These are phyloP conservation scores for Marisa cornuarietis DNA, from an alignment of 1,140 invertebrate species.

Conservation along the genomic window DNA sequence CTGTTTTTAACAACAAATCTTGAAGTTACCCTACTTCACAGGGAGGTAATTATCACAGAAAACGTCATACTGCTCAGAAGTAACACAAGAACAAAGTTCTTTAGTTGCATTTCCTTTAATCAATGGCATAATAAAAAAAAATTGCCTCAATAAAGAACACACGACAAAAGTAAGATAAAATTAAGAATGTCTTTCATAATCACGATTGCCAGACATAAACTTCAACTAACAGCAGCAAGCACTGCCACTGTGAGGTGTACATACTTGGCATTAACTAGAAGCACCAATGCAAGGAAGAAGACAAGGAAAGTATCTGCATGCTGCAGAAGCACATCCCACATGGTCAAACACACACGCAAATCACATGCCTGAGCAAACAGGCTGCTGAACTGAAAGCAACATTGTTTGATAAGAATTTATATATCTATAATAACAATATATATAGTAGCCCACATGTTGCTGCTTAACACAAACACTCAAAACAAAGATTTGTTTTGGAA, in stretches of 20 bases:
- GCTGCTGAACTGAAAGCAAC: constrained; percentile 76
- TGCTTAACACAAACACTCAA: too few species aligned
- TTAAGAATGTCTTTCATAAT: too few species aligned
- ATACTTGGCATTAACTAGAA: constrained; percentile 93
- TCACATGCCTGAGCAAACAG: constrained; percentile 89
- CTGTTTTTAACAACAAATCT: background rate
- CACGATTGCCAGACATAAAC: background rate
- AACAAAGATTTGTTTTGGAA: too few species aligned
- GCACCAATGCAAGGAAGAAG: constrained; percentile 93
- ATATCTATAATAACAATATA: too few species aligned
- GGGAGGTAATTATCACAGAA: too few species aligned
- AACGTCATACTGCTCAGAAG: too few species aligned
- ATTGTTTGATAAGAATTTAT: too few species aligned
- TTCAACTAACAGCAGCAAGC: too few species aligned
- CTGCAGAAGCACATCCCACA: constrained; percentile 99
- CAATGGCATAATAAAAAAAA: background rate
- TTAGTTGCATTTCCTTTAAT: background rate
- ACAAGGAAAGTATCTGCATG: constrained; percentile 94
- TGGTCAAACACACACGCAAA: constrained; percentile 84
- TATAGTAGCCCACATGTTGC: too few species aligned
- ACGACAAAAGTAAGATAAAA: too few species aligned
- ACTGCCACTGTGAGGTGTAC: constrained; percentile 30
- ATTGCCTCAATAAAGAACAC: background rate
- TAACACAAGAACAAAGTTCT: too few species aligned
- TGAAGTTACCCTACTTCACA: too few species aligned